A percentile compares a stretch with the other conserved stretches of the same genome.
phyloP scores from a whole-genome alignment of 1,140 invertebrate species.

The Musca domestica region DNA sequence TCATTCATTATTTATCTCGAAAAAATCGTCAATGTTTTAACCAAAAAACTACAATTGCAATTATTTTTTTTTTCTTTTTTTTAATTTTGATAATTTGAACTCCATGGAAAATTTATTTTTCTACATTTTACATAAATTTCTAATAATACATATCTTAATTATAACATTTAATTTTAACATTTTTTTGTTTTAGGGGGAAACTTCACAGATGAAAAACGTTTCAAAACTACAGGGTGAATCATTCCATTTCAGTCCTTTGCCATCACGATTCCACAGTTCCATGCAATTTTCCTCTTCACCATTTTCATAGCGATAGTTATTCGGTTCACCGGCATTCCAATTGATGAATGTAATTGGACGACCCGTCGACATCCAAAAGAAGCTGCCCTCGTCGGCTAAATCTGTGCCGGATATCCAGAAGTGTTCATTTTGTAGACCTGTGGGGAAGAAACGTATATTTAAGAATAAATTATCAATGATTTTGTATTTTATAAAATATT shows the following conservation, averaged over 20 bases:
- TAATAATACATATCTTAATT: neutral
- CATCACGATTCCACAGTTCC: conserved; percentile 87
- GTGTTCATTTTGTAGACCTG: conserved; percentile 82
- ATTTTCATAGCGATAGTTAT: conserved; percentile 90
- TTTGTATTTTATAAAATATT: no score
- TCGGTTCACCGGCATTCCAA: conserved; percentile 88
- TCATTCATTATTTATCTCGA: no score
- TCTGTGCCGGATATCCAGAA: conserved; percentile 92
- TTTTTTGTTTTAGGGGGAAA: conserved; percentile 57
- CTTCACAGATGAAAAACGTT: conserved; percentile 89
- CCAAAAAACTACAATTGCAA: no score
- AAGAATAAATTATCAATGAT: no score
- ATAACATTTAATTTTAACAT: neutral
- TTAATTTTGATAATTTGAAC: no score
- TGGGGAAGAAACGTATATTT: no score
- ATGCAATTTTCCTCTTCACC: conserved; percentile 89
- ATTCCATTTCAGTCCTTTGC: conserved; percentile 89
- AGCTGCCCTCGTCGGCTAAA: conserved; percentile 82
- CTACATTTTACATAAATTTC: no score
- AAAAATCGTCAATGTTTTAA: no score
- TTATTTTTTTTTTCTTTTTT: no score
- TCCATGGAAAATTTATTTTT: no score
- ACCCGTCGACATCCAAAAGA: conserved; percentile 91
- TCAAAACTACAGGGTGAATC: conserved; percentile 90
- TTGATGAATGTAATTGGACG: conserved; percentile 85